Conservation (phyloP, 2,113 vertebrate genomes). For the Penelope pileata region DNA sequence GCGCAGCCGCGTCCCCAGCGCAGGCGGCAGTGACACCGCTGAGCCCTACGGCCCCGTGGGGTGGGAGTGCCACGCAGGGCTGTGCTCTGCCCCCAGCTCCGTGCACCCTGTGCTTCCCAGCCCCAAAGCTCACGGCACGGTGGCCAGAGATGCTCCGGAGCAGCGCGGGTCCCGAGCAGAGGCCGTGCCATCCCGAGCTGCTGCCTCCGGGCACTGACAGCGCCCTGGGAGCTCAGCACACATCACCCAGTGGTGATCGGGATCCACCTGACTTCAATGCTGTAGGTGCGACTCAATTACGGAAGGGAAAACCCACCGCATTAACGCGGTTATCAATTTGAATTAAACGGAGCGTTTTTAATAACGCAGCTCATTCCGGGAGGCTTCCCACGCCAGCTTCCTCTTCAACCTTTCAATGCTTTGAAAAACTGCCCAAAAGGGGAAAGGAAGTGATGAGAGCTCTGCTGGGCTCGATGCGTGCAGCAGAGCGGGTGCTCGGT, state of each 20-base stretch:
- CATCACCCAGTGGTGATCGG: background rate
- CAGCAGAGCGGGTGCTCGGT: fast-evolving
- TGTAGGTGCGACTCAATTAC: background rate
- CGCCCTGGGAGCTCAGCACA: background rate
- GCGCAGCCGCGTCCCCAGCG: fast-evolving
- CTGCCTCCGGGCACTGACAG: background rate
- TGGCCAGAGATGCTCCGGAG: background rate
- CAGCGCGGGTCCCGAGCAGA: background rate
- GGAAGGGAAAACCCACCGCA: background rate
- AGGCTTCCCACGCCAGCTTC: background rate
- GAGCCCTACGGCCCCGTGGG: background rate
- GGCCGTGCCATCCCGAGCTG: background rate
- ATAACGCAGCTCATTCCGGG: background rate
- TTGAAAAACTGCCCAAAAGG: background rate
- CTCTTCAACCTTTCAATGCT: background rate
- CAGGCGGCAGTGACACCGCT: fast-evolving
- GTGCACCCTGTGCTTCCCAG: too few species aligned
- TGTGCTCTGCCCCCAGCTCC: too few species aligned
- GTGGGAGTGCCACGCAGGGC: too few species aligned
- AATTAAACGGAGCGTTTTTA: conserved; percentile 21
- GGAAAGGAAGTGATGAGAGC: background rate
- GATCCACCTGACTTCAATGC: background rate
- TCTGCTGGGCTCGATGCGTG: fast-evolving
- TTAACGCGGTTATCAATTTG: conserved; percentile 31
- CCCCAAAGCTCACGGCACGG: too few species aligned